These are phyloP conservation scores for Periparus ater DNA, from an alignment of 2,797 vertebrate species.

Conservation along the genomic window DNA sequence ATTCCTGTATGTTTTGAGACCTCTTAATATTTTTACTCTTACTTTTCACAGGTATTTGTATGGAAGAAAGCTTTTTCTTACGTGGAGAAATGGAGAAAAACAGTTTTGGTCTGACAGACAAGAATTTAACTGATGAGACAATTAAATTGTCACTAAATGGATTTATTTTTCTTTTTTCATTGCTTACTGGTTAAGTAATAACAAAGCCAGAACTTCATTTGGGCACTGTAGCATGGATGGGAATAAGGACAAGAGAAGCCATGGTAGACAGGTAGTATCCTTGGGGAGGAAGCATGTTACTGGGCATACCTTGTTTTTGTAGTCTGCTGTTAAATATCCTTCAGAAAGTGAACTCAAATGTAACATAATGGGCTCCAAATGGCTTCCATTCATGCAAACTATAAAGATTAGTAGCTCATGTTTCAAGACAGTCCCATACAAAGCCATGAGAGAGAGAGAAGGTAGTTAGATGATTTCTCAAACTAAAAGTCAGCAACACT, in stretches of 20 bases:
- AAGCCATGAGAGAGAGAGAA: neutral
- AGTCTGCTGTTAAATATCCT: neutral
- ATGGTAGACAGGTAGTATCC: neutral
- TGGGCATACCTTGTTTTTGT: neutral
- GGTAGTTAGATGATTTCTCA: neutral
- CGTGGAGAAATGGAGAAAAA: neutral
- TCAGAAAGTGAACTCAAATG: neutral
- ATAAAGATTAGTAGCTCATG: neutral
- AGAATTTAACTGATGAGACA: neutral
- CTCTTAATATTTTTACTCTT: neutral
- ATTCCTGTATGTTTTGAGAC: neutral
- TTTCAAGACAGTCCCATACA: neutral
- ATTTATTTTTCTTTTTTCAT: neutral
- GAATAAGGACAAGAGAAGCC: neutral
- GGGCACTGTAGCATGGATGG: neutral
- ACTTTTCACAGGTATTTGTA: neutral
- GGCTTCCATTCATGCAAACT: neutral
- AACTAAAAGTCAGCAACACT: neutral
- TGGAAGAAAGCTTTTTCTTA: neutral
- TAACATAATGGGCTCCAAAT: neutral
- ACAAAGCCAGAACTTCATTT: neutral
- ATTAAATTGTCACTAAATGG: neutral
- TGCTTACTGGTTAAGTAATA: neutral
- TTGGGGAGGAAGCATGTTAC: neutral
- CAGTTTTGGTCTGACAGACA: neutral